Evolutionary conservation across 2,888 invertebrate species (phyloP), one percentile per base, ranked within the genome.

Genomic region (Sarcophaga caerulescens): DNA sequence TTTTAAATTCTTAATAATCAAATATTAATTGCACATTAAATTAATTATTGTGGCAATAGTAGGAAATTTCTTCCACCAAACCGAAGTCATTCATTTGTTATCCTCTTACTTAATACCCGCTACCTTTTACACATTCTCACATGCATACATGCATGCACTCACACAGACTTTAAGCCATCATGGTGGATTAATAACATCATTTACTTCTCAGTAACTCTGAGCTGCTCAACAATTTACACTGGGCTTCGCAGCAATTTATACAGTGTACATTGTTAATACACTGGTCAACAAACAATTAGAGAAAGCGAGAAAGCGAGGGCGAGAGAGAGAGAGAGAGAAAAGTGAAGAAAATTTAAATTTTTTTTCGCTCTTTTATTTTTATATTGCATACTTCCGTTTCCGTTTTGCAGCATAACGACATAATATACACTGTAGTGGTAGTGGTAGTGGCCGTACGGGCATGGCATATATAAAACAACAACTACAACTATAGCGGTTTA

Each of bases 341-440:
- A 78, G 47, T 65, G 19, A 81, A 71, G 57, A 69, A 69, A 74
- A 47, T 65, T 45, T 76, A 65, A 44, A 57, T 77, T 69, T 21
- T 75, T 25, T 68, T 68, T 52, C 14, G 5, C 52, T 4, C 52
- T 14, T 57, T 77, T 85, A 84, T 78, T 81, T 76, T 80, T 85
- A 84, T 78, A 86, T 78, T 86, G 86, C 70, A 81, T 66, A 86
- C 81, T 86, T 84, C 86, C 86, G 85, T 80, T 85, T 85, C 85
- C 85, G 83, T 81, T 35, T 85, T 86, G 77, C 59, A 80, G 83
- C 85, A 86, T 83, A 86, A 78, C 81, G 70, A 75, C 83, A 81
- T 81, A 78, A 86, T 84, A 71, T 57, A 81, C 83, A 45, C 62
- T 52, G 17, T 52, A 52, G 52, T 52, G 52, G 17, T 52, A 52